phyloP scores from a whole-genome alignment of 2,888 invertebrate species.

The Phorcus lineatus region DNA sequence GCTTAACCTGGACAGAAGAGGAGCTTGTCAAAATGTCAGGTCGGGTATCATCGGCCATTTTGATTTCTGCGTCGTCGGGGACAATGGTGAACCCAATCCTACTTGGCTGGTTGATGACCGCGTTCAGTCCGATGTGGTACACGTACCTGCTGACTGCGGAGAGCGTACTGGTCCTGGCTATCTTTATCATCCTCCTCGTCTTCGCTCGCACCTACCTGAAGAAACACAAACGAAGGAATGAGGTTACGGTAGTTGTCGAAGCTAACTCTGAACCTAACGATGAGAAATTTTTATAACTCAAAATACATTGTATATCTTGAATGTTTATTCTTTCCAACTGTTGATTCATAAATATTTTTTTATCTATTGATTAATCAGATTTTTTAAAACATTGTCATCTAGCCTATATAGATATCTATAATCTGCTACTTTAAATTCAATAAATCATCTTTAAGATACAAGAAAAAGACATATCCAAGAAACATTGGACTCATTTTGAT shows the following conservation, averaged over 20 bases:
- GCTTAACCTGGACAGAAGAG: conserved; percentile 74
- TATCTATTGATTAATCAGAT: too few species aligned
- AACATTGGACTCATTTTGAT: too few species aligned
- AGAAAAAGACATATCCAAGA: too few species aligned
- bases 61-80: conserved; percentile 72
- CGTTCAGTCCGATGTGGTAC: conserved; percentile 66
- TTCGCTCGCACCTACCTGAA: background rate
- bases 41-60: conserved; percentile 70
- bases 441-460: too few species aligned
- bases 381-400: too few species aligned
- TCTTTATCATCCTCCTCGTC: conserved; percentile 47
- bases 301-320: too few species aligned
- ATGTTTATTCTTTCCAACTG: too few species aligned
- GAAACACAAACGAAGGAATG: background rate
- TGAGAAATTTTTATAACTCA: too few species aligned
- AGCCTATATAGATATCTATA: too few species aligned
- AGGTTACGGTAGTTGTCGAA: background rate
- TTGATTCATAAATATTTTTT: too few species aligned
- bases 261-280: too few species aligned
- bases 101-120: conserved; percentile 69
- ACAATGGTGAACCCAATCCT: conserved; percentile 72
- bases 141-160: conserved; percentile 65
- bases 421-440: too few species aligned
- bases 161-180: conserved; percentile 50
- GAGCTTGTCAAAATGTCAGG: conserved; percentile 73